phyloP scores from a whole-genome alignment of 2,113 vertebrate species.

The Hydrolagus affinis region DNA sequence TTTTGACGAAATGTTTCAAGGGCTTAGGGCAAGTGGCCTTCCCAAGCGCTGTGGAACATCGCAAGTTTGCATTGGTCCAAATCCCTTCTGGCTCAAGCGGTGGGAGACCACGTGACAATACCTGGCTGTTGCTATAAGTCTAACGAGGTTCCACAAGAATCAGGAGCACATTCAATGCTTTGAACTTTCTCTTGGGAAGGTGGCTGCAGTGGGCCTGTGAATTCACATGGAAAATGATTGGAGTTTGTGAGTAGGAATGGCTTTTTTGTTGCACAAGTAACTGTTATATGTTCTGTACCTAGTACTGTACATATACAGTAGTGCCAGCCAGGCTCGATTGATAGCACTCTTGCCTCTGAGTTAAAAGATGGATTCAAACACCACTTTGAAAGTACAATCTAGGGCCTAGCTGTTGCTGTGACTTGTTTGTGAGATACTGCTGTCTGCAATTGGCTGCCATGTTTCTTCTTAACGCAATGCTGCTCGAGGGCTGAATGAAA shows the following conservation, averaged over 20 bases:
- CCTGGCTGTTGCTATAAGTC: not conserved
- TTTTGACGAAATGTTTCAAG: conserved; percentile 13
- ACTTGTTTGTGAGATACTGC: too few species aligned
- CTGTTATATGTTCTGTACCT: too few species aligned
- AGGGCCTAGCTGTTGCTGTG: too few species aligned
- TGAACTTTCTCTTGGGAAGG: not conserved
- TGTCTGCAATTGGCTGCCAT: too few species aligned
- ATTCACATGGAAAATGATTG: not conserved
- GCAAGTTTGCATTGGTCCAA: not conserved
- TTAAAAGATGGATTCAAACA: too few species aligned
- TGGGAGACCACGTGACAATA: not conserved
- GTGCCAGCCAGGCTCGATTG: too few species aligned
- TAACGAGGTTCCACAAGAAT: not conserved
- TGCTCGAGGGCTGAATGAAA: too few species aligned
- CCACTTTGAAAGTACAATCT: too few species aligned
- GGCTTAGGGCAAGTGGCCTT: not conserved
- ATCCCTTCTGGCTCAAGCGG: not conserved
- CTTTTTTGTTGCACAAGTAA: too few species aligned
- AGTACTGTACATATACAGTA: too few species aligned
- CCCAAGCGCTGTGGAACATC: not conserved
- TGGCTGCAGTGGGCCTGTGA: not conserved
- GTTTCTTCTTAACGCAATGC: too few species aligned
- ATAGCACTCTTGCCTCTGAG: too few species aligned
- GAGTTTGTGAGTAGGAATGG: not conserved
- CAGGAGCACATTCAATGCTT: not conserved